phyloP scores from a whole-genome alignment of 2,113 vertebrate genomes.

The Leptocoma aspasia region DNA sequence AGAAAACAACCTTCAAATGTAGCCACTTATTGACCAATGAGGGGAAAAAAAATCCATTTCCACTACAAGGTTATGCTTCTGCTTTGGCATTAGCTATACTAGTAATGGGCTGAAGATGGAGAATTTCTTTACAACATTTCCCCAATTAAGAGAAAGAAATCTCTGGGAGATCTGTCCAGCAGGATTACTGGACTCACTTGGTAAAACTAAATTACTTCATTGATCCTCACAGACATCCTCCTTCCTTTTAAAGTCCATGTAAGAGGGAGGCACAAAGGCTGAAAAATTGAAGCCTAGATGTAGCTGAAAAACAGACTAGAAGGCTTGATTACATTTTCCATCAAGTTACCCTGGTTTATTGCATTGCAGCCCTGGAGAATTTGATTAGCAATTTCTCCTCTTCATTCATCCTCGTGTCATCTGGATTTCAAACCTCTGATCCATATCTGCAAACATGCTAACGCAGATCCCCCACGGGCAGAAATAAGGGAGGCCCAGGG shows the following conservation, averaged over 20 bases:
- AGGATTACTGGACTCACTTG: not conserved
- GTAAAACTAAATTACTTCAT: not conserved
- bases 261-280: not conserved
- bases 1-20: not conserved
- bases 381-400: slow-evolving; percentile 31
- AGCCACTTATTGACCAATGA: not conserved
- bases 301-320: slow-evolving; percentile 19
- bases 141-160: not conserved
- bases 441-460: not conserved
- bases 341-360: slow-evolving; percentile 24
- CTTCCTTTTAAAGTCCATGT: not conserved
- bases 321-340: slow-evolving; percentile 36
- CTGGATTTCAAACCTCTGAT: not conserved
- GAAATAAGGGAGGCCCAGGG: not conserved
- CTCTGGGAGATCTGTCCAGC: not conserved
- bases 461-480: not conserved
- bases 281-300: not conserved
- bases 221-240: not conserved
- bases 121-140: not conserved
- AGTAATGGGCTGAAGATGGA: not conserved
- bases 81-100: not conserved
- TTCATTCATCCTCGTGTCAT: slow-evolving; percentile 14
- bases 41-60: not conserved
- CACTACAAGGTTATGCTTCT: not conserved
- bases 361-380: slow-evolving; percentile 13